phyloP scores from a whole-genome alignment of 2,113 vertebrate genomes.

The Pomatorhinus ruficollis region DNA sequence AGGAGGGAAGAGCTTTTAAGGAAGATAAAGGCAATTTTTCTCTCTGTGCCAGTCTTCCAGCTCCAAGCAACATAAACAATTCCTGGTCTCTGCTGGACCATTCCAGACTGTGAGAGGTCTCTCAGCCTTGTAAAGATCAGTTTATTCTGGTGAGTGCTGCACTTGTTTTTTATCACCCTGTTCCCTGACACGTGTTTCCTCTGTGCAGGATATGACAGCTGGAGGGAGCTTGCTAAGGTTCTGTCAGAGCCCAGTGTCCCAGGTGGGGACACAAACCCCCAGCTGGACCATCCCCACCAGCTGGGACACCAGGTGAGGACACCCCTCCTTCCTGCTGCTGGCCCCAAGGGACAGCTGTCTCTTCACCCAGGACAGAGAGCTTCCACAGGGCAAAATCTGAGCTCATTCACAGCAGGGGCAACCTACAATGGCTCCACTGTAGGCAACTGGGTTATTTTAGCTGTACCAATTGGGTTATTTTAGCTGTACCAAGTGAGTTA shows the following conservation, averaged over 20 bases:
- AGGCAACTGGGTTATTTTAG: background rate
- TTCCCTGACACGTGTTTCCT: background rate
- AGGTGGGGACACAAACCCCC: conserved; percentile 41
- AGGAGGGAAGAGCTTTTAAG: background rate
- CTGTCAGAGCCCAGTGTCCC: conserved; percentile 56
- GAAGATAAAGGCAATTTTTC: background rate
- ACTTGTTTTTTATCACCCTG: background rate
- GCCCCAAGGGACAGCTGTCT: background rate
- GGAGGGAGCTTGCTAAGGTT: conserved; percentile 77
- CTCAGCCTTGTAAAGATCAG: background rate
- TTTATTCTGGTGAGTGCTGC: background rate
- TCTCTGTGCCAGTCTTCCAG: background rate
- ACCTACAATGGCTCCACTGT: background rate
- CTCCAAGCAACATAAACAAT: background rate
- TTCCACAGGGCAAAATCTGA: background rate
- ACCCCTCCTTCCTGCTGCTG: background rate
- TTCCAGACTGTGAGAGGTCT: background rate
- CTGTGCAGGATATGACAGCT: conserved; percentile 71
- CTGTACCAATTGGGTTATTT: background rate
- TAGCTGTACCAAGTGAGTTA: background rate
- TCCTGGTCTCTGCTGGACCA: background rate
- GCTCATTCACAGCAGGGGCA: background rate
- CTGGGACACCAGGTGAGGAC: conserved; percentile 55
- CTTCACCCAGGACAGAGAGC: background rate
- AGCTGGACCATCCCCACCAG: conserved; percentile 18